Evolutionary conservation across 1,140 invertebrate genomes (phyloP).

Genomic region (Drosophila pseudoobscura): DNA sequence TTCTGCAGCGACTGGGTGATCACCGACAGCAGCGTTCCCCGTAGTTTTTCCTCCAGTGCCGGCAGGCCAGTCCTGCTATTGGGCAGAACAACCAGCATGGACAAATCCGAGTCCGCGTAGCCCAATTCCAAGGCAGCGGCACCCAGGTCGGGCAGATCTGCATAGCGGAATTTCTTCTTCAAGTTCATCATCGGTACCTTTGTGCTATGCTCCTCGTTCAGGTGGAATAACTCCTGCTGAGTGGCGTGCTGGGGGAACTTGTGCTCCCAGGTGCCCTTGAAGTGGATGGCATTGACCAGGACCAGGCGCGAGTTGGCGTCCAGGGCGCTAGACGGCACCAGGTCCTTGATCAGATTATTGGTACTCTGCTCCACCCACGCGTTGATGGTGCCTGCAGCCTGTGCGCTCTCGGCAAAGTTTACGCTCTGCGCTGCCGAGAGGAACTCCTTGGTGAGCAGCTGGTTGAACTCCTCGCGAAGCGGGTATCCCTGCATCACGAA

Average conservation of each 20-base stretch:
- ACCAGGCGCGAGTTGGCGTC: slow-evolving; percentile 83
- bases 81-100: slow-evolving; percentile 86
- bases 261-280: slow-evolving; percentile 83
- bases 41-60: slow-evolving; percentile 84
- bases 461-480: slow-evolving; percentile 53
- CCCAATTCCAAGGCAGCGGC: slow-evolving; percentile 69
- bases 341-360: slow-evolving; percentile 85
- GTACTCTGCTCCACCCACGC: slow-evolving; percentile 86
- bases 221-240: slow-evolving; percentile 51
- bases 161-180: slow-evolving; percentile 64
- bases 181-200: slow-evolving; percentile 85
- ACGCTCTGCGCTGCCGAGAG: slow-evolving; percentile 79
- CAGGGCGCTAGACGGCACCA: slow-evolving; percentile 83
- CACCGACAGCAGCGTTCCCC: slow-evolving; percentile 64
- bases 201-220: slow-evolving; percentile 49
- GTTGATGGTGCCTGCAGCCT: slow-evolving; percentile 84
- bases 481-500: slow-evolving; percentile 62
- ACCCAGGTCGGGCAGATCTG: slow-evolving; percentile 54
- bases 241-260: slow-evolving; percentile 55
- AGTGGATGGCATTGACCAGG: slow-evolving; percentile 88
- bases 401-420: slow-evolving; percentile 81
- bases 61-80: slow-evolving; percentile 83
- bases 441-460: slow-evolving; percentile 62
- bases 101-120: slow-evolving; percentile 83
- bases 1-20: slow-evolving; percentile 65